phyloP scores from a whole-genome alignment of 1,140 invertebrate genomes.

The Trichonephila clavipes region DNA sequence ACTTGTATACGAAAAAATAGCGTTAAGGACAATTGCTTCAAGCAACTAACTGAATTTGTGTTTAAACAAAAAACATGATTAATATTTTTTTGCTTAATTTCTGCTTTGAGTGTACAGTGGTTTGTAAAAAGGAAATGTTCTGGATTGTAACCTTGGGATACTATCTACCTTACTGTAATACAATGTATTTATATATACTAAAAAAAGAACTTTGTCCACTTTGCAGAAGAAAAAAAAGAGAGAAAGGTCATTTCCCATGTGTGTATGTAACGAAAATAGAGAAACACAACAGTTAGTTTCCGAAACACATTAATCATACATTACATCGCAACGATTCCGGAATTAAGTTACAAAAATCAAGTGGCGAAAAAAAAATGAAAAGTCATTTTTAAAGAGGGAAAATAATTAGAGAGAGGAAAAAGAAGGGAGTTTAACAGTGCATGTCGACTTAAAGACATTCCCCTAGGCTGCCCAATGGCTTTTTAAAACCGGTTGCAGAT shows the following conservation, averaged over 20 bases:
- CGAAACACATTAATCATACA: neutral
- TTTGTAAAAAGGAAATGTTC: neutral
- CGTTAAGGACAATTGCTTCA: too few relatives aligned
- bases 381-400: neutral
- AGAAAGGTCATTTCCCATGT: neutral
- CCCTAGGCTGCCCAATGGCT: neutral
- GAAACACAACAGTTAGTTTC: neutral
- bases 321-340: neutral
- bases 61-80: too few relatives aligned
- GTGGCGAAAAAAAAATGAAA: neutral
- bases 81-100: neutral
- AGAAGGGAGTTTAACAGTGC: constrained; percentile 49
- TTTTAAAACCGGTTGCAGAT: constrained; percentile 34
- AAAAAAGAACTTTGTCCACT: neutral
- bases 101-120: neutral
- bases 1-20: too few relatives aligned
- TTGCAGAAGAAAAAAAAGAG: neutral
- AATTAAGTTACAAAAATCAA: neutral
- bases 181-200: neutral
- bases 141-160: neutral
- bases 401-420: constrained; percentile 48
- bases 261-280: neutral
- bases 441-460: constrained; percentile 58
- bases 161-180: neutral
- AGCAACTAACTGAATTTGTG: too few relatives aligned